Evolutionary conservation across 1,140 invertebrate genomes (phyloP), one percentile per base, ranked within the genome.

Genomic region (Nephila pilipes): DNA sequence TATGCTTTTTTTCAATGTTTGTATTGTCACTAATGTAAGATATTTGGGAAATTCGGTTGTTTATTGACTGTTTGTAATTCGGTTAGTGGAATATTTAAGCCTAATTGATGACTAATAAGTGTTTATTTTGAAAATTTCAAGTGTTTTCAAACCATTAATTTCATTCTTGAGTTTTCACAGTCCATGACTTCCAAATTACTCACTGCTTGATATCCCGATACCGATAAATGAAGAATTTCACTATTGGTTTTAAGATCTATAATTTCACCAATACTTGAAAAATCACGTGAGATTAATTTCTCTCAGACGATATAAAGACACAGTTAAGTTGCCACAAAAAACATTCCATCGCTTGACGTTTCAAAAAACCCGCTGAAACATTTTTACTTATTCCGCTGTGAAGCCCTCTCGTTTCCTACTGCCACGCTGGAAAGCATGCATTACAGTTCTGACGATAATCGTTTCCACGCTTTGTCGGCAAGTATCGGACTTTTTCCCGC

Each of bases 301-400:
- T 2, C 1, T 29, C 29, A 6, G 69, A 18, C 32, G 69, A 1
- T 20, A 18, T 6, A n/a, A n/a, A n/a, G 4, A 18, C 5, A 20
- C 69, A 6, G 29, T 29, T 4, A 1, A 75, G 25, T 75, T 36
- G 69, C 6, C 29, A 32, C 2, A 32, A 75, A 75, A 75, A 65
- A n/a, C 60, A 2, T 65, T 65, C n/a, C n/a, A 8, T 0, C n/a
- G 1, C n/a, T n/a, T n/a, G n/a, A n/a, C 25, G 29, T 75, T 89
- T 89, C 87, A 57, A 89, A 89, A 29, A 55, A 46, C 87, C 57
- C 87, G 87, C 87, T 89, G 60, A 79, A 79, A 89, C 18, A 5
- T 79, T 89, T 46, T 57, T 32, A 36, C 58, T 88, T 63, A 1
- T 18, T 75, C 69, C 0, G 16, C 32, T 3, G 69, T 22, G 69